Base-by-base conservation (phyloP, 2,797 vertebrate species). In the Nannoperca australis region DNA sequence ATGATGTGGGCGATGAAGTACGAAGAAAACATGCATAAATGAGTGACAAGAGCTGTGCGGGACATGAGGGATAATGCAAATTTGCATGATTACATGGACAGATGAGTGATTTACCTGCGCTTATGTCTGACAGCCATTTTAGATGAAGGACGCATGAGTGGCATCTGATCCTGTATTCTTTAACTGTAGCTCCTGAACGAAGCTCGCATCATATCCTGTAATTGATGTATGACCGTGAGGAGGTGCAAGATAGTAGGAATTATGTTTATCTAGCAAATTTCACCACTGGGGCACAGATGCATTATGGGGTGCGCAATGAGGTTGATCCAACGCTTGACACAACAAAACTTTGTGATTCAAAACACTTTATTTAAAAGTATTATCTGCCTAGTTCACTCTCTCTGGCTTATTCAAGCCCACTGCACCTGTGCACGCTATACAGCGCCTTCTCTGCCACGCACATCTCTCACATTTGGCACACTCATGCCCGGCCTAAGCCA, bases 71-170 rank as follows among this genome's bases (percentile, higher is more conserved):
- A 89, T 93, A 89, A 88, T 86, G 45, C 76, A 79, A 78, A 95
- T 95, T 93, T 95, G 90, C 93, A 95, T 94, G 92, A 95, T 95
- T 94, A 92, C 90, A 85, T 78, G 77, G 90, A 92, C 93, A 94
- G 92, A 90, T 94, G 92, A 95, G 87, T 92, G 92, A 94, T 95
- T 94, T 93, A 91, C 90, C 87, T 91, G 84, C 49, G 78, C 85
- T 85, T 77, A 53, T 83, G 90, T 88, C 84, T 94, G 92, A 95
- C 92, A 95, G 89, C 86, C 84, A 55, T 87, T 90, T 89, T 89
- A 81, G 84, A 91, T 85, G 83, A 89, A 87, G 80, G 82, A 88
- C 77, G 76, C 84, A 78, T 90, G 84, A 93, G 82, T 86, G 84
- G 83, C 88, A 82, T 87, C 83, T 79, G 86, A 93, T 92, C 75